Percentiles rank a stretch among this genome's conserved stretches.
phyloP scores from a whole-genome alignment of 2,888 invertebrate species.

The Tenthredo mesomela region DNA sequence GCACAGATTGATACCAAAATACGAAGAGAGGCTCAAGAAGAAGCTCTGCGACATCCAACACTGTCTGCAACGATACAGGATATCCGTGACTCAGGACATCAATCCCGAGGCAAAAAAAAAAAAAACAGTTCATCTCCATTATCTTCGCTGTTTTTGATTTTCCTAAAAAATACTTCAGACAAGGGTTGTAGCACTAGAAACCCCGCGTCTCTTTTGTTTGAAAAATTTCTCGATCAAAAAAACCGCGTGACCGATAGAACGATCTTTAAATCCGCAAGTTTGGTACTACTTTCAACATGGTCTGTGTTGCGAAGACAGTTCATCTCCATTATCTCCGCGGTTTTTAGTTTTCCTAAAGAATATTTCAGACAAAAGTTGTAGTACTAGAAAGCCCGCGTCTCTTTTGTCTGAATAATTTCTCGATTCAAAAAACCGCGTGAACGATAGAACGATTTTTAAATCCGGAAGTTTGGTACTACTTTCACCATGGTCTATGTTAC shows the following conservation, averaged over 20 bases:
- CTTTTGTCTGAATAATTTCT: not conserved
- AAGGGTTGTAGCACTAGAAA: not conserved
- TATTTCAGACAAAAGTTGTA: not conserved
- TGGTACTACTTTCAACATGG: not conserved
- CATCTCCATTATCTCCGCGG: not conserved
- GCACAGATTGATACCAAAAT: too few relatives aligned
- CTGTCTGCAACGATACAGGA: constrained; percentile 13
- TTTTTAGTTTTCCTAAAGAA: not conserved
- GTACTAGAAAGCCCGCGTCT: not conserved
- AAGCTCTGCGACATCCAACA: constrained; percentile 12
- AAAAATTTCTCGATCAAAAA: not conserved
- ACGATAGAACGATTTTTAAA: not conserved
- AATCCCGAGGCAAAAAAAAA: too few relatives aligned
- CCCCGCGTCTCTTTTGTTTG: not conserved
- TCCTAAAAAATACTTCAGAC: not conserved
- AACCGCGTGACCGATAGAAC: not conserved
- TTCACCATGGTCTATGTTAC: not conserved
- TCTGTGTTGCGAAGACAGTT: not conserved
- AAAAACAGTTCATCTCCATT: not conserved
- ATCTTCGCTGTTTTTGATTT: not conserved
- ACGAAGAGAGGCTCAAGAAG: not conserved
- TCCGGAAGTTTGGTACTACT: not conserved
- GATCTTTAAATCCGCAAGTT: not conserved
- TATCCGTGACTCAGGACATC: not conserved
- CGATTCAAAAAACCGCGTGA: not conserved